Percentiles rank a stretch among this genome's conserved stretches.
Evolutionary conservation across 2,888 invertebrate genomes (phyloP).

Genomic region (Thumatha senex): DNA sequence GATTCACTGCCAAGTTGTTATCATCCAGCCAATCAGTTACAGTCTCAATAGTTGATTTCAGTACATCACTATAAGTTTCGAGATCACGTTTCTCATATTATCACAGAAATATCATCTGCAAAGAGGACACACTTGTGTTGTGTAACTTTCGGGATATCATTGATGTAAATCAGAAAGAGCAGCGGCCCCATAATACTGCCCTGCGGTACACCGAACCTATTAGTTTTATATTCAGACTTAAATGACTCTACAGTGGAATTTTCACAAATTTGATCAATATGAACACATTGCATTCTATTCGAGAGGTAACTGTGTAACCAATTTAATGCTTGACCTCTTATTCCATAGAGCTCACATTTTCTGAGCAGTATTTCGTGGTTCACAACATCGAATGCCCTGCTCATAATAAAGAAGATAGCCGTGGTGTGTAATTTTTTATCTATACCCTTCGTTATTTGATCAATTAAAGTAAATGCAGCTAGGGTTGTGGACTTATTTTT

Average conservation of each 20-base stretch:
- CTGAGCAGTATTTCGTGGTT: slow-evolving; percentile 2
- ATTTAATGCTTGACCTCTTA: not conserved
- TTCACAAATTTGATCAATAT: not conserved
- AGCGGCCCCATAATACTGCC: slow-evolving; percentile 15
- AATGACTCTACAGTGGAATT: not conserved
- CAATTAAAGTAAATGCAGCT: slow-evolving; percentile 1
- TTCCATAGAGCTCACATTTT: slow-evolving; percentile 3
- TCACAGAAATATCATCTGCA: slow-evolving; percentile 12
- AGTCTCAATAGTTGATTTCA: not conserved
- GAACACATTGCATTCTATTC: too few relatives aligned
- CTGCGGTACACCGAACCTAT: slow-evolving; percentile 7
- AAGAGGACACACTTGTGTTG: slow-evolving; percentile 7
- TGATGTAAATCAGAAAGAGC: slow-evolving; percentile 5
- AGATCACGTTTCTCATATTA: not conserved
- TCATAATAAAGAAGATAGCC: too few relatives aligned
- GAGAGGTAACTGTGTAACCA: too few relatives aligned
- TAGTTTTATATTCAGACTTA: not conserved
- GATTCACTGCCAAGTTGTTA: slow-evolving; percentile 1
- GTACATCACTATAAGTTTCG: not conserved
- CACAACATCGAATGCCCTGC: slow-evolving; percentile 7
- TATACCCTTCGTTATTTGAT: not conserved
- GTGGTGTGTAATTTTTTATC: slow-evolving; percentile 1
- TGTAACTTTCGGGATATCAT: not conserved
- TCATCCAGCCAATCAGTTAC: not conserved
- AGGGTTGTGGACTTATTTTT: slow-evolving; percentile 7